phyloP scores from a whole-genome alignment of 1,140 invertebrate genomes.

The Conus ventricosus region DNA sequence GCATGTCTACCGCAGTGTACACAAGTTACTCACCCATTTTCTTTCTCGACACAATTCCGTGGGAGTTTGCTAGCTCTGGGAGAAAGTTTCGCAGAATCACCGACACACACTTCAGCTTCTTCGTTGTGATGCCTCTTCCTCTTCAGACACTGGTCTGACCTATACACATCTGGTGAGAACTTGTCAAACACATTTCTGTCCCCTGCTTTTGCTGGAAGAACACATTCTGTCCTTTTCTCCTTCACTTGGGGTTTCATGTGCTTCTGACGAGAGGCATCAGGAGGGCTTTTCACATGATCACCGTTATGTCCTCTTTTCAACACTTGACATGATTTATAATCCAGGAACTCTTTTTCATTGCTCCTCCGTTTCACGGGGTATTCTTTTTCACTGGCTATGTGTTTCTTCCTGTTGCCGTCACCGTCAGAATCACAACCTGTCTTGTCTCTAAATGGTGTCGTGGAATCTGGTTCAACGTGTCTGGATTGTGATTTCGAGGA shows the following conservation, averaged over 20 bases:
- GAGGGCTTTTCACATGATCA: too few relatives aligned
- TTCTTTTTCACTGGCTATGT: background rate
- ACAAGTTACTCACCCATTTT: conserved; percentile 6
- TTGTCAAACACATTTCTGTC: conserved; percentile 4
- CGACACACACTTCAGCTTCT: background rate
- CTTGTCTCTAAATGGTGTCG: background rate
- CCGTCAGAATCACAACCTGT: background rate
- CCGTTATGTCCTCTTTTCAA: background rate
- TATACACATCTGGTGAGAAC: background rate
- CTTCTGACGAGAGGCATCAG: background rate
- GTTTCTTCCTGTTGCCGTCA: background rate
- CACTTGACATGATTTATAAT: background rate
- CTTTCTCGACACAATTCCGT: background rate
- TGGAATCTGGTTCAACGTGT: background rate
- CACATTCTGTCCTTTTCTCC: background rate
- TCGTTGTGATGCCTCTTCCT: background rate
- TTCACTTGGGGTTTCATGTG: background rate
- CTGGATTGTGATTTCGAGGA: background rate
- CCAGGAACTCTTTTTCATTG: background rate
- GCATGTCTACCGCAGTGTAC: background rate
- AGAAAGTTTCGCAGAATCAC: background rate
- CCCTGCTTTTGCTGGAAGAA: background rate
- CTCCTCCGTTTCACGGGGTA: background rate
- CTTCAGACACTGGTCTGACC: background rate
- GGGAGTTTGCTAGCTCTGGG: background rate